Conservation (phyloP, 1,140 invertebrate species). For the Cydia splendana region DNA sequence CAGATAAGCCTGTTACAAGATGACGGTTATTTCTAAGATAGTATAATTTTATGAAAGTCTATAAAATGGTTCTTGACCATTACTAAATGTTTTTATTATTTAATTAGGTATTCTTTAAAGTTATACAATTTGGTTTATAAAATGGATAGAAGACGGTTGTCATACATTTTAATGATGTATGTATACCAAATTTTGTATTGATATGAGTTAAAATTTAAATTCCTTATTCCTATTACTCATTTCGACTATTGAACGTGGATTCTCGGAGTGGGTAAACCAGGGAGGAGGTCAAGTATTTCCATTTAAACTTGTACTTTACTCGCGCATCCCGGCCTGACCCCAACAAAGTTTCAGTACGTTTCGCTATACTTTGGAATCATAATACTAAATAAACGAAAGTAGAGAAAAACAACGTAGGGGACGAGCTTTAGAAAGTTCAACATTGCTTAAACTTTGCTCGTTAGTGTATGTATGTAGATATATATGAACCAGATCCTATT, state of each 20-base stretch:
- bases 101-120: background rate
- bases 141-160: too few species aligned
- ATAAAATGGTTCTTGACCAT: background rate
- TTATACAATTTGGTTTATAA: too few species aligned
- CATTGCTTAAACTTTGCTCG: background rate
- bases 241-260: background rate
- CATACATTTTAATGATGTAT: too few species aligned
- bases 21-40: background rate
- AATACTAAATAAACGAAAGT: background rate
- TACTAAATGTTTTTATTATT: background rate
- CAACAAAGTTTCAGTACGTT: conserved; percentile 15
- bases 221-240: too few species aligned
- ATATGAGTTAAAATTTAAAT: too few species aligned
- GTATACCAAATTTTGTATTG: too few species aligned
- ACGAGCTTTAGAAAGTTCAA: background rate
- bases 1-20: background rate
- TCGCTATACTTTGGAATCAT: background rate
- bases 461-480: background rate
- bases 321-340: conserved; percentile 12
- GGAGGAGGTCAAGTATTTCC: conserved; percentile 13
- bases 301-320: conserved; percentile 14
- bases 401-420: background rate
- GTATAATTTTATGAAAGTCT: background rate
- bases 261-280: background rate
- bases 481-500: background rate